phyloP scores from a whole-genome alignment of 2,888 invertebrate species.

The Tuta absoluta region DNA sequence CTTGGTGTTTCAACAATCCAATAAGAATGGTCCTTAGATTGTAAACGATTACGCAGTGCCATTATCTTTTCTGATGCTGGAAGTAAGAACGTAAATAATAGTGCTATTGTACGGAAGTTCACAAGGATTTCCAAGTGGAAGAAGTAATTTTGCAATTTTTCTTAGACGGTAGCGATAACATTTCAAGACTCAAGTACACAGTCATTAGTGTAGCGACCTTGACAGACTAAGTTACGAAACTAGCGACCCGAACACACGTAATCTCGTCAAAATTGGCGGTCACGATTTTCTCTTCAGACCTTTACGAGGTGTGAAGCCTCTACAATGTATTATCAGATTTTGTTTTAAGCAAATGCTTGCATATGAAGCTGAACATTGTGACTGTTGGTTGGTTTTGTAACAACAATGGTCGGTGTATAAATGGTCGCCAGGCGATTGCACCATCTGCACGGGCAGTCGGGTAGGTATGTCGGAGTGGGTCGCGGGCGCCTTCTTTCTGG shows the following conservation, averaged over 20 bases:
- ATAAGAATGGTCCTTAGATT: constrained; percentile 37
- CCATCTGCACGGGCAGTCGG: constrained; percentile 30
- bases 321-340: constrained; percentile 40
- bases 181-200: constrained; percentile 61
- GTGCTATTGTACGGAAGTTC: constrained; percentile 38
- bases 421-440: constrained; percentile 33
- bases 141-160: constrained; percentile 40
- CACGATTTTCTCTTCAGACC: constrained; percentile 61
- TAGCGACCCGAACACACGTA: constrained; percentile 61
- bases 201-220: constrained; percentile 69
- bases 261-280: constrained; percentile 63
- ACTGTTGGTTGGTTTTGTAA: constrained; percentile 23
- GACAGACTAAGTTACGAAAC: constrained; percentile 67
- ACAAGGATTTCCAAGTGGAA: constrained; percentile 41
- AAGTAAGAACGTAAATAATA: constrained; percentile 42
- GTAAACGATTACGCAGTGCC: constrained; percentile 38
- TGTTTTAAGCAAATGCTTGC: constrained; percentile 32
- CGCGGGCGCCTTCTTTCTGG: constrained; percentile 48
- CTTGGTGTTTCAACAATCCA: constrained; percentile 39
- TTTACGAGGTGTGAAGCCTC: constrained; percentile 40
- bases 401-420: constrained; percentile 31
- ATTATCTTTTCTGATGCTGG: constrained; percentile 43
- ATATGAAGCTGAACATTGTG: constrained; percentile 27
- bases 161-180: constrained; percentile 46
- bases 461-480: constrained; percentile 20